Base-by-base conservation (phyloP, 2,113 vertebrate species). In the Candoia aspera region DNA sequence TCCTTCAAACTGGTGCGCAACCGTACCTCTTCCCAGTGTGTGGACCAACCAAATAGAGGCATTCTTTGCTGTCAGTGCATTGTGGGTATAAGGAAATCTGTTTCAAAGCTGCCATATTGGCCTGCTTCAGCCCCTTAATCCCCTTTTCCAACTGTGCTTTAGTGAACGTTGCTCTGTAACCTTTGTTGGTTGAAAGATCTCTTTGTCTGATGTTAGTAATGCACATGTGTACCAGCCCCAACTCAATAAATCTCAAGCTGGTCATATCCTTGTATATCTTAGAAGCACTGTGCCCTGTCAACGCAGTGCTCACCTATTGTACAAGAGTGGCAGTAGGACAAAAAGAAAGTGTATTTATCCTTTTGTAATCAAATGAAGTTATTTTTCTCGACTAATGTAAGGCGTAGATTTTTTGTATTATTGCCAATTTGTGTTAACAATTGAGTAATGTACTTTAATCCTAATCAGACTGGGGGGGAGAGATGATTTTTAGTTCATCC, bases 361-460 rank as follows among this genome's bases (percentile, higher is more conserved):
- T 98, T 99, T 99, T 99, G 98, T 99, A 99, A 98, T 98, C 98
- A 99, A 99, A 99, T 98, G 98, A 98, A 98, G 97, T 99, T 99
- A 98, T 98, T 99, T 98, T 99, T 99, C 98, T 98, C 97, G 97
- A 98, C 98, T 98, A 98, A 98, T 98, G 98, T 98, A 98, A 97
- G 97, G 98, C 97, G 98, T 98, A 98, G 98, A 98, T 98, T 99
- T 98, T 99, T 99, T 98, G 98, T 99, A 99, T 98, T 98, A 98
- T 98, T 98, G 98, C 97, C 97, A 95, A 98, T 98, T 98, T 98
- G 98, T 99, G 98, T 99, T 98, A 97, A 97, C 98, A 97, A 98
- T 98, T 97, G 98, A 97, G 98, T 98, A 96, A 96, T 97, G 98
- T 98, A 97, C 97, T 98, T 89, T 97, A 97, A 97, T 98, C 96